Conservation (phyloP, 1,140 invertebrate genomes). For the Acromyrmex charruanus region DNA sequence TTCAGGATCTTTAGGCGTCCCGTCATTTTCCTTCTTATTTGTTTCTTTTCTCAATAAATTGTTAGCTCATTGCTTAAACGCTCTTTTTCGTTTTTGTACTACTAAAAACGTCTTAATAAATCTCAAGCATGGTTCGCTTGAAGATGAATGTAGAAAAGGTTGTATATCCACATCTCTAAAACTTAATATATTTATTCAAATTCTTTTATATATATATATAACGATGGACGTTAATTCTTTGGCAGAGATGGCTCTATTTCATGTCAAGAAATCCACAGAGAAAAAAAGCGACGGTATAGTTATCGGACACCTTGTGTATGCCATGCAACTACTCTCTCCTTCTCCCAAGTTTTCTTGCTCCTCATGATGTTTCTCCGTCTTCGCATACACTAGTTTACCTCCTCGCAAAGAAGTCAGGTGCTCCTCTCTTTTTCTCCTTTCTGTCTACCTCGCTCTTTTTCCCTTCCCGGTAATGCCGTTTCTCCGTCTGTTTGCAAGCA, state of each 20-base stretch:
- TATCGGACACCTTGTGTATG: slow-evolving; percentile 19
- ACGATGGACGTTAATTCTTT: not conserved
- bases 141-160: not conserved
- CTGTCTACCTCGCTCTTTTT: slow-evolving; percentile 39
- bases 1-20: not conserved
- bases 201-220: not conserved
- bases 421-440: slow-evolving; percentile 12
- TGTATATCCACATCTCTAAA: not conserved
- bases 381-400: slow-evolving; percentile 41
- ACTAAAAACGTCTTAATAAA: not conserved
- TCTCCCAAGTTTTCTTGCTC: not conserved
- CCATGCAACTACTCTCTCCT: slow-evolving; percentile 32
- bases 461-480: slow-evolving; percentile 52
- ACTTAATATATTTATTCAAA: not conserved
- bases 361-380: slow-evolving; percentile 26
- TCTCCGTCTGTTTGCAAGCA: slow-evolving; percentile 55
- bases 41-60: not conserved
- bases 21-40: not conserved
- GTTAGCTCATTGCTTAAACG: not conserved
- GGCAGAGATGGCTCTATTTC: not conserved
- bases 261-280: not conserved
- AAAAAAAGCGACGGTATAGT: slow-evolving; percentile 6
- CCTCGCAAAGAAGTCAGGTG: slow-evolving; percentile 31
- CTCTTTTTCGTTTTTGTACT: not conserved
- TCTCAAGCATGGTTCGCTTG: not conserved